A percentile compares a stretch with the other conserved stretches of the same genome.
Conservation (phyloP, 2,113 vertebrate species). For the Gorsachius goisagi region DNA sequence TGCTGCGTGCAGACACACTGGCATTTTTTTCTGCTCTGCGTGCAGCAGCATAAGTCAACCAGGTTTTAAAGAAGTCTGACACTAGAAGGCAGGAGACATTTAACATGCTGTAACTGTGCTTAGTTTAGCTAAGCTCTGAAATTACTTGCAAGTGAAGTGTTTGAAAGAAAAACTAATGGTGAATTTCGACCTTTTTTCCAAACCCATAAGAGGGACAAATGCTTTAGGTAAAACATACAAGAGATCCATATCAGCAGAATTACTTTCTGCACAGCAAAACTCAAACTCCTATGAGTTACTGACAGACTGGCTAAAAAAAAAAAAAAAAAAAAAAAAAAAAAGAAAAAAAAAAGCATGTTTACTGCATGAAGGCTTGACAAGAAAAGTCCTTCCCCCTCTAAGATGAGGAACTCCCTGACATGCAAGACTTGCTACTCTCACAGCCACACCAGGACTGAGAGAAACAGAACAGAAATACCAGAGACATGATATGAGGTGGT, state of each 20-base stretch:
- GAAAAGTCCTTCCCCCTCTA: not conserved
- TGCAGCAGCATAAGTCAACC: not conserved
- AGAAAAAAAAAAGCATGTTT: not conserved
- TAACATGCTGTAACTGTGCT: accelerated
- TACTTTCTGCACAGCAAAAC: not conserved
- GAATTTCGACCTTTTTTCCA: not conserved
- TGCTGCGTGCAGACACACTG: accelerated
- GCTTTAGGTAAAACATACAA: not conserved
- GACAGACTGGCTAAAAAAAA: not conserved
- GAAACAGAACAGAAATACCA: not conserved
- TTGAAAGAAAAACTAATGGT: not conserved
- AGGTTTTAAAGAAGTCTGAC: not conserved
- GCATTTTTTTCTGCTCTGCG: not conserved
- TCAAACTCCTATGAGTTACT: not conserved
- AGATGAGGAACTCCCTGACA: constrained; percentile 8
- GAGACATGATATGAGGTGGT: not conserved
- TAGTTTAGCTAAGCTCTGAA: not conserved
- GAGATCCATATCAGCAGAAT: not conserved
- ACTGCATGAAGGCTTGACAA: not conserved
- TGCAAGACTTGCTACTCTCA: not conserved
- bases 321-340: too few relatives aligned
- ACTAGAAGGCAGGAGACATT: not conserved
- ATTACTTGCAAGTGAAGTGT: not conserved
- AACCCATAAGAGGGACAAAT: not conserved
- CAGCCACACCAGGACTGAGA: not conserved